Base-by-base conservation (phyloP, 2,113 vertebrate genomes). In the Larimichthys crocea region DNA sequence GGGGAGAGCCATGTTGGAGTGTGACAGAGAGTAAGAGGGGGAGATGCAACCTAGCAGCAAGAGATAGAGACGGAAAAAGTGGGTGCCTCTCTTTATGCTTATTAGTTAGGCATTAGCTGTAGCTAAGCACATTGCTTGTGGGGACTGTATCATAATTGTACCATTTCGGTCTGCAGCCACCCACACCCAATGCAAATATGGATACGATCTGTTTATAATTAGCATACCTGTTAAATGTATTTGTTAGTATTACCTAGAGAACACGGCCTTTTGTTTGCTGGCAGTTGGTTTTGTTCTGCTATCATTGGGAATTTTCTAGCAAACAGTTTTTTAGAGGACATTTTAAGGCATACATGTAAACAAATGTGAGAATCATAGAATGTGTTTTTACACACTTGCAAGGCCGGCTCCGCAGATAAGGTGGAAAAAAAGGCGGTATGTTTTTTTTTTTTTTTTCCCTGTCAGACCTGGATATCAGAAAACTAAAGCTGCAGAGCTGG, bases 221-320 rank as follows among this genome's bases (percentile, higher is more conserved):
- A 91, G 85, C 90, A 90, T 92, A 91, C 84, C 89, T 86, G 91
- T 86, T 94, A 85, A 87, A 92, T 82, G 76, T 77, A 83, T 88
- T 89, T 87, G 87, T 83, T 78, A 40, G 70, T 80, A 81, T 87
- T 84, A 72, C 78, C 86, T 79, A 19, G 86, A 90, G 84, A 90
- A 76, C 59, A 3, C 73, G 69, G 76, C 31, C 72, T 86, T 89
- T 88, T 89, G 74, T 90, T 88, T 66, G 67, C 73, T 65, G 79
- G 66, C 71, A 52, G 57, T 82, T 85, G 74, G 82, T 89, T 83
- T 84, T 52, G 61, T 84, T 80, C 55, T 50, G 69, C 68, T 84
- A 63, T 78, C 61, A 22, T 40, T 17, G 14, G n/a, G 66, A 62
- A 68, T 20, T 79, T 84, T 82, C 77, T 3, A 66, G 62, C 74